Evolutionary conservation across 64 coral and sea anemone species (phyloP).

Genomic region (Stichodactyla mertensii): DNA sequence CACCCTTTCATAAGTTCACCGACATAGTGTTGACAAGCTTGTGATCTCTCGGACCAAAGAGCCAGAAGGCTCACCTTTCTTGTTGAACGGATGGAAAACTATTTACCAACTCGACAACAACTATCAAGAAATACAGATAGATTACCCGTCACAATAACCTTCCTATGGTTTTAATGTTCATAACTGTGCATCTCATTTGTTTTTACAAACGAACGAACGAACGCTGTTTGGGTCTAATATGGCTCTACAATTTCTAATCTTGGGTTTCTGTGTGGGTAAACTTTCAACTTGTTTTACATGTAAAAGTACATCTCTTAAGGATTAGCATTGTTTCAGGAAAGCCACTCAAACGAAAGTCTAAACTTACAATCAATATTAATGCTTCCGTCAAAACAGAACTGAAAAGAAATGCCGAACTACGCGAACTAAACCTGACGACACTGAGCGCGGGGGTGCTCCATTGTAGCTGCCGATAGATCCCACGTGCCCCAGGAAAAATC

Average conservation of each 20-base stretch:
- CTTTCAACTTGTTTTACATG: no score
- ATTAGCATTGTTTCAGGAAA: no score
- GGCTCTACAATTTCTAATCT: no score
- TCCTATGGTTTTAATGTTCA: not conserved
- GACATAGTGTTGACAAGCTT: not conserved
- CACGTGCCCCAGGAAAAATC: no score
- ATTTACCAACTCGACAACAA: not conserved
- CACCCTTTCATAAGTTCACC: not conserved
- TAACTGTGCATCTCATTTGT: not conserved
- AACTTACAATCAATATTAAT: not conserved
- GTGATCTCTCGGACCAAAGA: not conserved
- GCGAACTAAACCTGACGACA: no score
- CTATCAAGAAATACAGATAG: not conserved
- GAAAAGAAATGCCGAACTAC: no score
- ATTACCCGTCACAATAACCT: not conserved
- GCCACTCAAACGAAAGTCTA: not conserved
- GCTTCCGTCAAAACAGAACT: no score
- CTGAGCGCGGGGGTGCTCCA: no score
- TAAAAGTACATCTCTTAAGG: no score
- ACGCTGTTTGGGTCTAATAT: no score
- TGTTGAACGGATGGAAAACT: constrained; percentile 11
- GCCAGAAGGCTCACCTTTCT: not conserved
- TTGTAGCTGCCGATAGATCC: no score
- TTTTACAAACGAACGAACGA: not conserved
- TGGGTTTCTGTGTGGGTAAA: not conserved